A percentile compares a stretch with the other conserved stretches of the same genome.
Conservation (phyloP, 2,797 vertebrate species). For the Salmo trutta region DNA sequence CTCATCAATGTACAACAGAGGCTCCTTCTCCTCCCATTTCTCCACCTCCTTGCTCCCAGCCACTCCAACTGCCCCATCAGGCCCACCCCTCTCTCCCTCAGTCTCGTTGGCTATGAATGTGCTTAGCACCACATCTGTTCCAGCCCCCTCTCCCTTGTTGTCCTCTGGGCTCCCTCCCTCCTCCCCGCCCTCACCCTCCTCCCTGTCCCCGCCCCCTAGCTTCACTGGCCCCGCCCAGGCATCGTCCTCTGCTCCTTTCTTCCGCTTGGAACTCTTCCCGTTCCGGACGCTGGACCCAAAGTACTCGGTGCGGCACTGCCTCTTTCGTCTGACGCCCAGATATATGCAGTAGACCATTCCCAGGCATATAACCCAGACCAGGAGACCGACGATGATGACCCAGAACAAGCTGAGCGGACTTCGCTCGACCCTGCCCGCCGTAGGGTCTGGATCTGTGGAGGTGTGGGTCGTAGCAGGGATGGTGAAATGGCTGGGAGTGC, state of each 20-base stretch:
- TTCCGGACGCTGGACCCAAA: constrained; percentile 16
- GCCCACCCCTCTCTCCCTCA: constrained; percentile 25
- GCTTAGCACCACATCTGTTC: constrained; percentile 26
- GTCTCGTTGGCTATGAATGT: constrained; percentile 33
- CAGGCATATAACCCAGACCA: background rate
- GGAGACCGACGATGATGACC: background rate
- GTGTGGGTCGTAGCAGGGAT: background rate
- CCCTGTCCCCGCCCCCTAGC: constrained; percentile 14
- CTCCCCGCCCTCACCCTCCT: constrained; percentile 23
- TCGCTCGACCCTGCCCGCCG: background rate
- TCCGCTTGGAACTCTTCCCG: constrained; percentile 39
- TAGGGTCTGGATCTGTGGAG: background rate
- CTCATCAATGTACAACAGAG: constrained; percentile 55
- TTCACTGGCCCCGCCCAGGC: constrained; percentile 52
- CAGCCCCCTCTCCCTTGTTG: constrained; percentile 13
- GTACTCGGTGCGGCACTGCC: background rate
- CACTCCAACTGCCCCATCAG: constrained; percentile 16
- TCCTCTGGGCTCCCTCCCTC: constrained; percentile 12
- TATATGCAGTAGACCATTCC: background rate
- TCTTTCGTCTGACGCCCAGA: constrained; percentile 10
- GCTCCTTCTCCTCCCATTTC: constrained; percentile 50
- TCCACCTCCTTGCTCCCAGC: constrained; percentile 38
- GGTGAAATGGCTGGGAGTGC: background rate
- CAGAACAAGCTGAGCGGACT: background rate
- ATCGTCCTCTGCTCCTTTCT: constrained; percentile 30